A percentile compares a stretch with the other conserved stretches of the same genome.
Conservation (phyloP, 92 coral and sea anemone genomes). For the Palythoa grandiflora region DNA sequence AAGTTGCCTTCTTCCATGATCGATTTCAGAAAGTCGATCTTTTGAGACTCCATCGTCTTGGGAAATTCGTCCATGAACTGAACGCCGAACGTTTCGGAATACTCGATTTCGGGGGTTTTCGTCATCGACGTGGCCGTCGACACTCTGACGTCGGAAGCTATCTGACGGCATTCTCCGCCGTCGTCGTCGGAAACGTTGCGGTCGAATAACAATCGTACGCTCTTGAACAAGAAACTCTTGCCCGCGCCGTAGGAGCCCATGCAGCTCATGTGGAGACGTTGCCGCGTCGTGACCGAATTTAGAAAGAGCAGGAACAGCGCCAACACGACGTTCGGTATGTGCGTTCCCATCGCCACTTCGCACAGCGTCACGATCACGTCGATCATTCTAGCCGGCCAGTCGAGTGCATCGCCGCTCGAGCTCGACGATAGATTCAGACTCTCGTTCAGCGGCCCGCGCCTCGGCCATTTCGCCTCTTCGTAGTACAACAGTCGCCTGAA, state of each 20-base stretch:
- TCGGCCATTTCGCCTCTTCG: neutral
- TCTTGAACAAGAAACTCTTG: neutral
- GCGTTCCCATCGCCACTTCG: neutral
- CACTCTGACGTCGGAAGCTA: neutral
- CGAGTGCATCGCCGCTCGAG: neutral
- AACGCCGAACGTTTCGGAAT: neutral
- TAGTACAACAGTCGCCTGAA: neutral
- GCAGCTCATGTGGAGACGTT: neutral
- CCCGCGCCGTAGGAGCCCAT: neutral
- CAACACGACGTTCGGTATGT: neutral
- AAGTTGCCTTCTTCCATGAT: constrained; percentile 8
- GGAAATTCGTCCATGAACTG: constrained; percentile 14
- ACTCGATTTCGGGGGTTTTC: neutral
- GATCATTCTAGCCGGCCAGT: neutral
- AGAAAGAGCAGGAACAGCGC: too few relatives aligned
- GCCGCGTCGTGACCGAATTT: neutral
- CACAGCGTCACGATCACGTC: neutral
- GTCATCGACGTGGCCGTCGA: neutral
- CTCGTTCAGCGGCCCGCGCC: neutral
- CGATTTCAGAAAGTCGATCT: neutral
- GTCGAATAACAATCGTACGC: neutral
- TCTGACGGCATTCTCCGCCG: neutral
- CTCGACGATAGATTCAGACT: neutral
- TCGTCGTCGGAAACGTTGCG: neutral
- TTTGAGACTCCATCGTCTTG: neutral